Conservation (phyloP, 2,888 invertebrate genomes). For the Eurytoma californica region DNA sequence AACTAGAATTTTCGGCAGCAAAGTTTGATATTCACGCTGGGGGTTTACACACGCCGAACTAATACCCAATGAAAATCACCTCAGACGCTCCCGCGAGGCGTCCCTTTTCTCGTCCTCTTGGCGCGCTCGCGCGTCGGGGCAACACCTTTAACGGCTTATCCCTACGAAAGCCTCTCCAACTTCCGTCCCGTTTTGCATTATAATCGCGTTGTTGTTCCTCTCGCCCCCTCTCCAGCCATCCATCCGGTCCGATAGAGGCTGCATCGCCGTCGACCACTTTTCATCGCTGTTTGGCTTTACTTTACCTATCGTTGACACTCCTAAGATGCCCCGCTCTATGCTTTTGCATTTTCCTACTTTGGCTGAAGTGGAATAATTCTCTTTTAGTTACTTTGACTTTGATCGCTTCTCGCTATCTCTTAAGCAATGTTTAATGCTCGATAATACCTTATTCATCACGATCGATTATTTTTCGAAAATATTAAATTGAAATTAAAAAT, state of each 20-base stretch:
- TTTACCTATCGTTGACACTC: too few species aligned
- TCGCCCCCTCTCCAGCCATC: neutral
- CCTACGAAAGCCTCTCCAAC: conserved; percentile 24
- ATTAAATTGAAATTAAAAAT: too few species aligned
- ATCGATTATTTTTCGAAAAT: too few species aligned
- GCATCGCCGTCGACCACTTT: too few species aligned
- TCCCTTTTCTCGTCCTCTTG: conserved; percentile 37
- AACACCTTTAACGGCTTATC: conserved; percentile 54
- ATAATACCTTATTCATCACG: too few species aligned
- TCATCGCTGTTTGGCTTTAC: too few species aligned
- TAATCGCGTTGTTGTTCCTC: conserved; percentile 36
- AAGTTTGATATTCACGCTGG: conserved; percentile 2
- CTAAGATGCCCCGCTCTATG: too few species aligned
- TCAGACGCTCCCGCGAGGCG: neutral
- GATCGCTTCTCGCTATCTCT: too few species aligned
- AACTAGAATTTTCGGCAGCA: conserved; percentile 3
- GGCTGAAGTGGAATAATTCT: too few species aligned
- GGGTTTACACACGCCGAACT: neutral
- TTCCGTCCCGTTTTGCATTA: conserved; percentile 29
- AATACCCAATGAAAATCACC: conserved; percentile 54
- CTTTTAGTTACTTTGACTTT: too few species aligned
- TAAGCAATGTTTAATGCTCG: too few species aligned
- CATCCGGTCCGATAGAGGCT: neutral
- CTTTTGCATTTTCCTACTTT: too few species aligned
- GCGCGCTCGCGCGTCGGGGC: conserved; percentile 11